Evolutionary conservation across 2,113 vertebrate genomes (phyloP).

Genomic region (Tiliqua scincoides): DNA sequence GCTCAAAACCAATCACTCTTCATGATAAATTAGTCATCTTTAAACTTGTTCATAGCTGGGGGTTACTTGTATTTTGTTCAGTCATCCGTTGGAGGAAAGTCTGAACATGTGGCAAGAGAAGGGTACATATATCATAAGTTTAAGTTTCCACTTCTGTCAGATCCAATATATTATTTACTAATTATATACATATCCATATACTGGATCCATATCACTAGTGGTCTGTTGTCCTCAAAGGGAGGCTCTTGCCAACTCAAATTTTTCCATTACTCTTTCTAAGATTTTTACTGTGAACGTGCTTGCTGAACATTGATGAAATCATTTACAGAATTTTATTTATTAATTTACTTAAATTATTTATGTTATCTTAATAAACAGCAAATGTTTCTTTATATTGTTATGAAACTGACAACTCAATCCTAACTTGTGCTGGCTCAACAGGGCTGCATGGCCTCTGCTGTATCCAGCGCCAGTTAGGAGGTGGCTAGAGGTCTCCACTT

Average conservation of each 20-base stretch:
- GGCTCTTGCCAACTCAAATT: not conserved
- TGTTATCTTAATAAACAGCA: not conserved
- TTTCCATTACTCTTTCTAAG: not conserved
- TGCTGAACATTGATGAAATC: not conserved
- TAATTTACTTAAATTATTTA: too few species aligned
- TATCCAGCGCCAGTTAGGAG: too few species aligned
- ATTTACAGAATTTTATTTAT: too few species aligned
- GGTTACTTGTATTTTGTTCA: not conserved
- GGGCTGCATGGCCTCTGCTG: too few species aligned
- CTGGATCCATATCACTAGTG: not conserved
- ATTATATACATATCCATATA: not conserved
- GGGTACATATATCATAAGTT: not conserved
- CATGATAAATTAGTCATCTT: not conserved
- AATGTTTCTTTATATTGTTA: not conserved
- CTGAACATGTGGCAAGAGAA: not conserved
- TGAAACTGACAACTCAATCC: not conserved
- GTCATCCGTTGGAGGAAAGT: not conserved
- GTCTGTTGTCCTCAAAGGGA: not conserved
- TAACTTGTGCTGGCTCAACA: too few species aligned
- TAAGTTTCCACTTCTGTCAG: not conserved
- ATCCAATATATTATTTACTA: not conserved
- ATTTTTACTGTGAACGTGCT: not conserved
- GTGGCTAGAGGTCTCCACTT: too few species aligned
- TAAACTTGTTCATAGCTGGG: not conserved
- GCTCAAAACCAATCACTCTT: not conserved